Conservation (phyloP, 2,888 invertebrate genomes). For the Cylloceria caligata region DNA sequence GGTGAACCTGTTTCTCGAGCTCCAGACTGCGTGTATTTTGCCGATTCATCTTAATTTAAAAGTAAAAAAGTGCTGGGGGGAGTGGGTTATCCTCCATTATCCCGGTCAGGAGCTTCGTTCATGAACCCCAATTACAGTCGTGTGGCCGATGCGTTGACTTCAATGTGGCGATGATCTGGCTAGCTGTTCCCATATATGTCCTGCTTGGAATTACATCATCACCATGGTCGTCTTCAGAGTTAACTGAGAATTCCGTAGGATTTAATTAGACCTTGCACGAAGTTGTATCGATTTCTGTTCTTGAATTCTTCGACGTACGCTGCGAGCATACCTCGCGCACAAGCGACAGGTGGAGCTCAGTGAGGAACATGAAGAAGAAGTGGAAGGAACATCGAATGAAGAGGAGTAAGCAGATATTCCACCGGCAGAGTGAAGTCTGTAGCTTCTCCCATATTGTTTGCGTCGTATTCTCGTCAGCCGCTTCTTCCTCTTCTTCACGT, state of each 20-base stretch:
- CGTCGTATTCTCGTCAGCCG: conserved; percentile 5
- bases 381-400: conserved; percentile 35
- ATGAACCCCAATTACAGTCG: conserved; percentile 55
- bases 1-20: conserved; percentile 34
- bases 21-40: conserved; percentile 18
- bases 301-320: conserved; percentile 63
- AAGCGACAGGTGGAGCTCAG: neutral
- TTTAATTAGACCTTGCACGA: conserved; percentile 74
- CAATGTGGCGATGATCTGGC: conserved; percentile 22
- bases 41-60: conserved; percentile 54
- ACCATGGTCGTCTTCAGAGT: conserved; percentile 66
- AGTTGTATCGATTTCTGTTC: conserved; percentile 73
- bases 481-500: conserved; percentile 21
- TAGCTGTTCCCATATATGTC: conserved; percentile 13
- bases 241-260: conserved; percentile 70
- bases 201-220: conserved; percentile 72
- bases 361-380: conserved; percentile 44
- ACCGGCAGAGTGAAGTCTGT: conserved; percentile 31
- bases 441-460: conserved; percentile 3
- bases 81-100: conserved; percentile 47
- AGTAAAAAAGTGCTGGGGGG: conserved; percentile 23
- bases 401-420: conserved; percentile 44
- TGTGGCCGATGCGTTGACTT: conserved; percentile 52
- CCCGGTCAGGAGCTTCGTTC: conserved; percentile 56
- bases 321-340: conserved; percentile 17